Evolutionary conservation across 2,113 vertebrate genomes (phyloP).

Genomic region (Ptilorrhoa leucosticta): DNA sequence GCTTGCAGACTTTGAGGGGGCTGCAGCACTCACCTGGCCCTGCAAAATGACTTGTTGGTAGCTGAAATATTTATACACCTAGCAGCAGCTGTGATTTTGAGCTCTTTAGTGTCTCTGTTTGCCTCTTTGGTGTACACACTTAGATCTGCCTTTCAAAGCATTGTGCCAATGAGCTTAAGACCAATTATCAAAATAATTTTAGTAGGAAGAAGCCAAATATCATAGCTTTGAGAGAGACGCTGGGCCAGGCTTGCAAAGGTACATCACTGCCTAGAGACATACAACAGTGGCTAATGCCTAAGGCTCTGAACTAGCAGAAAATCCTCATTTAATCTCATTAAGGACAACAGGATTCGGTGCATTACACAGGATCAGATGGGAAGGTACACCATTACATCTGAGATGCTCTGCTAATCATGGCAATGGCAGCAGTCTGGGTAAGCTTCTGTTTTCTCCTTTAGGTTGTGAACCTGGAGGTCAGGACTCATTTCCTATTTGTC

Average conservation of each 20-base stretch:
- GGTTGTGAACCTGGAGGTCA: neutral
- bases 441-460: neutral
- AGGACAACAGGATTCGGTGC: neutral
- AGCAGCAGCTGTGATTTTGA: neutral
- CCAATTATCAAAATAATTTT: neutral
- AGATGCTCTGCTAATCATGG: neutral
- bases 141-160: neutral
- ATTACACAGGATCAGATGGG: neutral
- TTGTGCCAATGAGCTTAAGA: neutral
- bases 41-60: neutral
- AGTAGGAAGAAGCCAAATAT: neutral
- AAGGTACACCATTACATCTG: neutral
- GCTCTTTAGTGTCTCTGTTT: neutral
- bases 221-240: neutral
- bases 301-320: neutral
- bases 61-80: neutral
- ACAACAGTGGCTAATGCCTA: neutral
- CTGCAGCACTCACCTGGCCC: neutral
- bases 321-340: slow-evolving; percentile 9
- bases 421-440: neutral
- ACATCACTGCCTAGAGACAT: neutral
- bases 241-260: neutral
- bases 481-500: neutral
- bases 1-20: neutral
- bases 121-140: neutral